Conservation (phyloP, 2,888 invertebrate species). For the Girardia tigrina region DNA sequence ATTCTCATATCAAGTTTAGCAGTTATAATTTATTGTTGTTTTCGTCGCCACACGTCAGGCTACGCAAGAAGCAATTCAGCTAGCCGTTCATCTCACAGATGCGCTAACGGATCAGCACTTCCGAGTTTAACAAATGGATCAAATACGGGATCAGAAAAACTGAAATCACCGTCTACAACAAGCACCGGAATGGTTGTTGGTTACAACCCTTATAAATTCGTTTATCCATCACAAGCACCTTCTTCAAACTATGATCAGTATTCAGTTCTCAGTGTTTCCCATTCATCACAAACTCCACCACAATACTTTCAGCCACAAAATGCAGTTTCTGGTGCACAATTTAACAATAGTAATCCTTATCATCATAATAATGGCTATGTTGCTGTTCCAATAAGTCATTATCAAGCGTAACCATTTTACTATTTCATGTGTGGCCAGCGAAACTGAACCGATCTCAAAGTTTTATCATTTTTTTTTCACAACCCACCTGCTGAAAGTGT, state of each 20-base stretch:
- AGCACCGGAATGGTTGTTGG: not conserved
- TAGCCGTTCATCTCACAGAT: constrained; percentile 1
- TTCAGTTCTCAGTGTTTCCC: constrained; percentile 11
- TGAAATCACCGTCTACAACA: not conserved
- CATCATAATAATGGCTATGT: constrained; percentile 17
- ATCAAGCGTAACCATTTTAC: not conserved
- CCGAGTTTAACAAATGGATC: constrained; percentile 2
- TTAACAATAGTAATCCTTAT: not conserved
- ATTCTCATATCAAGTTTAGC: not conserved
- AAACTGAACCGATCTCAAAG: not conserved
- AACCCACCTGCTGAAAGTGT: not conserved
- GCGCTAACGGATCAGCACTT: not conserved
- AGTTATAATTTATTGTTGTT: constrained; percentile 8
- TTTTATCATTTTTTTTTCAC: not conserved
- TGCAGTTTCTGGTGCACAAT: constrained; percentile 8
- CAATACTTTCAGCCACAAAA: constrained; percentile 15
- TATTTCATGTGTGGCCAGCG: too few relatives aligned
- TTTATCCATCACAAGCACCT: not conserved
- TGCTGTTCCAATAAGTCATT: constrained; percentile 4
- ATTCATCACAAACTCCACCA: constrained; percentile 5
- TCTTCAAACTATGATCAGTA: constrained; percentile 1
- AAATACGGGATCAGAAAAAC: constrained; percentile 1
- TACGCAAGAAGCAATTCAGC: not conserved
- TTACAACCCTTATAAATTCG: not conserved
- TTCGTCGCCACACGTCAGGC: constrained; percentile 1